Evolutionary conservation across 2,888 invertebrate species (phyloP), one percentile per base, ranked within the genome.

Genomic region (Eupithecia dodoneata): DNA sequence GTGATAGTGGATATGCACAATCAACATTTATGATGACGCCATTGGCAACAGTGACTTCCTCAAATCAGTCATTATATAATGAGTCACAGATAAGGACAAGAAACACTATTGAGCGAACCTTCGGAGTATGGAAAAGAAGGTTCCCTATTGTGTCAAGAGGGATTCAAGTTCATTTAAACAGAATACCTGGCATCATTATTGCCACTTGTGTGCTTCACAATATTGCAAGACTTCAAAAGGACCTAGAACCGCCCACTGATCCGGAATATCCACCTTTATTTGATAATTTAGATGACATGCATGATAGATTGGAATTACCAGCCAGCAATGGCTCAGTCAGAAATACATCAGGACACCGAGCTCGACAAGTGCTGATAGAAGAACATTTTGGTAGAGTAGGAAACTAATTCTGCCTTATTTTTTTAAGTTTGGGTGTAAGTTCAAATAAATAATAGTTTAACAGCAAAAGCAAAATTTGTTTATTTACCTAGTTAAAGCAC

Each of bases 1-100:
- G 80, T 73, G 9, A 74, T 52, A 52, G 52, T 52, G 52, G 52
- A 52, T 52, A 52, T 52, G 52, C 13, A 52, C 52, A 52, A 15
- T 52, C 52, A 52, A 13, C 52, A 52, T 52, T 52, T 52, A 52
- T 52, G 52, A 52, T 52, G 52, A 52, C 52, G 12, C 52, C 44
- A 52, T 13, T 52, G 52, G 52, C 52, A 52, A 52, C 52, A 52
- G 52, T 52, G 52, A 52, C 52, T 52, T 52, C 52, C 52, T 12
- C 52, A 52, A 52, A 52, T 4, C 52, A 52, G 52, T 52, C 13
- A 52, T 44, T 44, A 44, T 44, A 44, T 44, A n/a, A n/a, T n/a
- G 44, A 44, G 44, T 44, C 44, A 44, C 63, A 63, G 18, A 63
- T 12, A 63, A 63, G 63, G 18, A 18, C 63, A 4, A 63, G 63